Conservation (phyloP, 2,797 vertebrate genomes). For the Rachycentron canadum region DNA sequence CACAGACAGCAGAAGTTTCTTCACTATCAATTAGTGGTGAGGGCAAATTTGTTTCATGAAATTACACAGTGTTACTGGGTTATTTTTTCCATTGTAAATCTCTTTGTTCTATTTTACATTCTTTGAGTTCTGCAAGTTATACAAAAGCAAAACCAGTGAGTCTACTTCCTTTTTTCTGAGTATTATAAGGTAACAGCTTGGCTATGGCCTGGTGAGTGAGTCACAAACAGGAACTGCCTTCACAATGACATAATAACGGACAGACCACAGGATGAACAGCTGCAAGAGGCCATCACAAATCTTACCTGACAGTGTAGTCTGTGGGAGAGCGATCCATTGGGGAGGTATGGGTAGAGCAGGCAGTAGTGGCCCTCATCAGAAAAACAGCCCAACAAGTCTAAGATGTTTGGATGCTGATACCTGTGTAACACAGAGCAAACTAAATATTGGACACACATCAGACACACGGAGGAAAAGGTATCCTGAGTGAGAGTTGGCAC, state of each 20-base stretch:
- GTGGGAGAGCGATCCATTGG: slow-evolving; percentile 81
- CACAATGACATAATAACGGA: neutral
- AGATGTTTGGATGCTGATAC: slow-evolving; percentile 82
- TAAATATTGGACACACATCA: neutral
- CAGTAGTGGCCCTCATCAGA: slow-evolving; percentile 76
- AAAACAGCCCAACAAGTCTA: slow-evolving; percentile 80
- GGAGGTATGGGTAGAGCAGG: slow-evolving; percentile 83
- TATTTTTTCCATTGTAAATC: neutral
- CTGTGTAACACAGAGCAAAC: slow-evolving; percentile 60
- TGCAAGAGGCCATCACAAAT: too few species aligned
- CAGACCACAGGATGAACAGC: too few species aligned
- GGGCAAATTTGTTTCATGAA: neutral
- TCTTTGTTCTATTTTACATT: neutral
- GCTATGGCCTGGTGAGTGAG: neutral
- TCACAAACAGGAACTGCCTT: neutral
- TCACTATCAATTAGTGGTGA: too few species aligned
- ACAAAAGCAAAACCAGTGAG: neutral
- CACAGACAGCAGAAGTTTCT: too few species aligned
- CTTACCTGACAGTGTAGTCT: slow-evolving; percentile 78
- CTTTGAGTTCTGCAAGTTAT: neutral
- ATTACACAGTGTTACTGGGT: neutral
- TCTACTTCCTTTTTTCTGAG: slow-evolving; percentile 24
- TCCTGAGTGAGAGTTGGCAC: slow-evolving; percentile 29
- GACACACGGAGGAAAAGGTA: neutral
- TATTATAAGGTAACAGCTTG: neutral